Base-by-base conservation (phyloP, 2,888 invertebrate species). In the Drosophila infuscata region DNA sequence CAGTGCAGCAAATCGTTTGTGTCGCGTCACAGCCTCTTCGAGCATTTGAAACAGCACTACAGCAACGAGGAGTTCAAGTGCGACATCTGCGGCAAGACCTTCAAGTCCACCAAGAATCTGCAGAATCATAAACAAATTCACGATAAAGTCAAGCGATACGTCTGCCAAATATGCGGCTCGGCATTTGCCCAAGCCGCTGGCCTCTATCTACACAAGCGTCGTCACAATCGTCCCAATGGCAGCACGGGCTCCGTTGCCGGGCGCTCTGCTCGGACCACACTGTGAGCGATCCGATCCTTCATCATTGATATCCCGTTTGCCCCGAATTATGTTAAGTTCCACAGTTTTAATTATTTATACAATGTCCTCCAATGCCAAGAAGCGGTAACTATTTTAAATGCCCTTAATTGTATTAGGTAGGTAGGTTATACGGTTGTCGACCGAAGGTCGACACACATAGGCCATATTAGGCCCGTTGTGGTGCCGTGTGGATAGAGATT, bases 101-200 rank as follows among this genome's bases (percentile, higher is more conserved):
- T 92, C 54, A 92, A 92, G 74, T 90, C 92, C 3, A 82, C 89
- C 25, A 92, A 92, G 68, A 92, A 92, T 68, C 87, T 92, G 32
- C 89, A 92, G 63, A 92, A 92, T 68, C 92, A 92, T 66, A 91
- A 92, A 59, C 92, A 92, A 76, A 91, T 92, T 41, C 92, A 92
- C 59, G 92, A 92, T 53, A 91, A 88, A 36, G 82, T 92, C 20
- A 92, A 92, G 70, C 89, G 91, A 63, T 92, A 92, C 60, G 86
- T 92, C 56, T 92, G 92, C 70, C 92, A 92, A 77, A 89, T 92
- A 59, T 92, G 92, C 67, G 92, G 92, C 17, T 92, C 92, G 33
- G 92, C 92, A 46, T 92, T 92, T 74, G 92, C 92, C 36, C 92
- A 92, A 66, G 92, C 92, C 15, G 92, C 92, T 35, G 92, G 92